Evolutionary conservation across 2,797 vertebrate species (phyloP), one percentile per base, ranked within the genome.

Genomic region (Sphaeramia orbicularis): DNA sequence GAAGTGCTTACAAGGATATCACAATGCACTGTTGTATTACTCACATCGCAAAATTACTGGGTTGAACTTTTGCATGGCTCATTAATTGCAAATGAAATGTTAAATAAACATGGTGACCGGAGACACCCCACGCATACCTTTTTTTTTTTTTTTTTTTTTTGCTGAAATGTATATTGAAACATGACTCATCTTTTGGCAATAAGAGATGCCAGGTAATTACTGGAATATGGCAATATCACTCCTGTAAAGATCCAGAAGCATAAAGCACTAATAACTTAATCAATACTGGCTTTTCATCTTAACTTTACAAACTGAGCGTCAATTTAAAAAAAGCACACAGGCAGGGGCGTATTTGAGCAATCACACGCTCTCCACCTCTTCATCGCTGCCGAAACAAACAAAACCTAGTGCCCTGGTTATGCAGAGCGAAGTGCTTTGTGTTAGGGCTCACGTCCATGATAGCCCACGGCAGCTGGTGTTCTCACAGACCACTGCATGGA

Each of bases 401-500:
- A 61, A 81, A 64, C 51, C 61, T 13, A 21, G 58, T 64, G 56
- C 70, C 76, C 59, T 57, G 73, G 74, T 78, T 86, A 76, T 77
- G 73, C 73, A 80, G 78, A 78, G 74, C 65, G 76, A 80, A 87
- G 76, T 75, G 83, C 86, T 90, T 87, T 86, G 85, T 89, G 83
- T 85, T 82, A 56, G 84, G 66, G 71, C 84, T 82, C 86, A 81
- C 83, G 82, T 85, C 81, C 84, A 80, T 59, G 73, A 84, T 88
- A 73, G 91, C 90, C 86, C 69, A 66, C 74, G 75, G 91, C 92
- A 94, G 91, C 92, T 93, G 93, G 89, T 86, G 76, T 91, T 92
- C 93, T 91, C 91, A 92, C 91, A 94, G 89, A 89, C 92, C 90
- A 91, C 90, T 94, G 93, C 92, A 91, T 93, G 84, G 92, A 92